Evolutionary conservation across 2,113 vertebrate species (phyloP).

Genomic region (Orthonyx spaldingii): DNA sequence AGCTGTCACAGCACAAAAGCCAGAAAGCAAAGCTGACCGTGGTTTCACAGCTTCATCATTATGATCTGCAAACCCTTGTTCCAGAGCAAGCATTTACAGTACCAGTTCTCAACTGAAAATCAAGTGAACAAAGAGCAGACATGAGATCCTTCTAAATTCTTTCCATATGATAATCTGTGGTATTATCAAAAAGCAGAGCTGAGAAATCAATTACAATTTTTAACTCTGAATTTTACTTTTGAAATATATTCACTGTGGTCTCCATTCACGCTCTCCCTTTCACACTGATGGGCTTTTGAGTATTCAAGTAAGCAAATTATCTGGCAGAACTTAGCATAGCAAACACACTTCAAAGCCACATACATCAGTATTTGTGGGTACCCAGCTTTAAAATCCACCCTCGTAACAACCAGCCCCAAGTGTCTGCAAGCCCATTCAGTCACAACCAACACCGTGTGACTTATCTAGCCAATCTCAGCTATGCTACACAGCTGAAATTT

Average conservation of each 20-base stretch:
- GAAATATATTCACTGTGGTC: slow-evolving; percentile 21
- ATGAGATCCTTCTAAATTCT: neutral
- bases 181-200: slow-evolving; percentile 27
- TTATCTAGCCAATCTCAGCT: neutral
- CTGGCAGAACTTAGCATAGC: neutral
- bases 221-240: neutral
- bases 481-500: neutral
- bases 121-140: slow-evolving; percentile 17
- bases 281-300: neutral
- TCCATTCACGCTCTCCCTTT: neutral
- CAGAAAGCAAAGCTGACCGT: neutral
- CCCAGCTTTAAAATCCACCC: neutral
- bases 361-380: neutral
- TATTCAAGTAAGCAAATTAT: slow-evolving; percentile 24
- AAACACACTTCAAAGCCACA: neutral
- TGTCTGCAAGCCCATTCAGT: neutral
- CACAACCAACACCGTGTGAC: neutral
- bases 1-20: neutral
- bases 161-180: slow-evolving; percentile 32
- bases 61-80: neutral
- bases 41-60: neutral
- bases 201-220: slow-evolving; percentile 29
- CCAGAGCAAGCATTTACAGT: slow-evolving; percentile 1
- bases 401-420: neutral
- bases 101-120: neutral